phyloP scores from a whole-genome alignment of 2,888 invertebrate genomes.

The Maniola hyperantus region DNA sequence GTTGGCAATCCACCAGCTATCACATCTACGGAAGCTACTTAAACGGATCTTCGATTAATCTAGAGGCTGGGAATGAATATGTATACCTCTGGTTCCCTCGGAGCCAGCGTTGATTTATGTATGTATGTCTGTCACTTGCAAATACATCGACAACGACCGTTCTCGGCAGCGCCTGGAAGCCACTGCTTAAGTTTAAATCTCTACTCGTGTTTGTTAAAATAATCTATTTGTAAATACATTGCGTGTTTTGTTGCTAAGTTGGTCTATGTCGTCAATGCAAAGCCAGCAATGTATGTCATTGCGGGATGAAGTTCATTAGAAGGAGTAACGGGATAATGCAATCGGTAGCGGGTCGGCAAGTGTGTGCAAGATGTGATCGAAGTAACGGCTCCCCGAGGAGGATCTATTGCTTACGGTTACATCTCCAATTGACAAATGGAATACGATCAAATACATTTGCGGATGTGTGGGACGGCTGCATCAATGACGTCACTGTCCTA shows the following conservation, averaged over 20 bases:
- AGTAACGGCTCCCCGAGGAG: conserved; percentile 34
- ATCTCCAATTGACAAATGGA: conserved; percentile 21
- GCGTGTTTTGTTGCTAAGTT: not conserved
- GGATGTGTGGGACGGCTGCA: not conserved
- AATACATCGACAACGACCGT: conserved; percentile 24
- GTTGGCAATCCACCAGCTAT: not conserved
- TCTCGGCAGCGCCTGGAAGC: conserved; percentile 22
- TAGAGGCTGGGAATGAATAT: conserved; percentile 17
- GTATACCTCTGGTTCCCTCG: conserved; percentile 5
- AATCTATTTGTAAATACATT: conserved; percentile 9
- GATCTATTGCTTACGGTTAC: conserved; percentile 16
- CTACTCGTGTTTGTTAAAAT: not conserved
- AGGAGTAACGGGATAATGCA: not conserved
- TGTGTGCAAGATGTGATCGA: conserved; percentile 30
- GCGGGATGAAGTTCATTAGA: not conserved
- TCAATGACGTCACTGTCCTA: not conserved
- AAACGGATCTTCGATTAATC: conserved; percentile 6
- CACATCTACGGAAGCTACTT: not conserved
- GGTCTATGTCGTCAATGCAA: no score
- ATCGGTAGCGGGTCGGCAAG: conserved; percentile 12
- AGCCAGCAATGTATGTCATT: conserved; percentile 13
- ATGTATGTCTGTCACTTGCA: conserved; percentile 36
- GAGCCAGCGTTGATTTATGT: conserved; percentile 18
- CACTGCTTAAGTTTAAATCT: not conserved
- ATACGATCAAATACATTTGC: conserved; percentile 12